Percentiles rank a stretch among this genome's conserved stretches.
Evolutionary conservation across 2,797 vertebrate species (phyloP).

Genomic region (Geotrypetes seraphini): DNA sequence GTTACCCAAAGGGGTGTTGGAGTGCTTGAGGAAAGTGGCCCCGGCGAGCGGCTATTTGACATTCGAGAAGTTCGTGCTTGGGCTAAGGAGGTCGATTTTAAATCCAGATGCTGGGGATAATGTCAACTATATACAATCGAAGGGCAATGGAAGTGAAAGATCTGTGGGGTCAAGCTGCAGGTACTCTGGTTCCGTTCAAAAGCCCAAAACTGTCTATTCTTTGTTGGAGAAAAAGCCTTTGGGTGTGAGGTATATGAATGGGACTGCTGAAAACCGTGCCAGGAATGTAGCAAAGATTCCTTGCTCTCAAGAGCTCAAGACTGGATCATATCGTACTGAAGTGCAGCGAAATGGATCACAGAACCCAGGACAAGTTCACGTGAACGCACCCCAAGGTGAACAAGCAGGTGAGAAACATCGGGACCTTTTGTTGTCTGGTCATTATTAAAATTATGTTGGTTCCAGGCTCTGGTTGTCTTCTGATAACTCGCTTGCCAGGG

Average conservation of each 20-base stretch:
- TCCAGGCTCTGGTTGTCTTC: no score
- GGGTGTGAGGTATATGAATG: constrained; percentile 2
- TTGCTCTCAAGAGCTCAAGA: no score
- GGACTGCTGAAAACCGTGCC: constrained; percentile 41
- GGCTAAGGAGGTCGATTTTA: constrained; percentile 74
- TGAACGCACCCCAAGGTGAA: no score
- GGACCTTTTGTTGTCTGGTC: no score
- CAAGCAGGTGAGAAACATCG: no score
- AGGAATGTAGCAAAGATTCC: constrained; percentile 23
- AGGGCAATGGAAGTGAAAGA: background rate
- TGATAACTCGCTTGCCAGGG: no score
- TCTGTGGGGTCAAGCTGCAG: no score
- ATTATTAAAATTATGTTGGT: no score
- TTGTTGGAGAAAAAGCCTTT: no score
- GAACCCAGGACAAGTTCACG: no score
- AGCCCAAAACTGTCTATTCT: no score
- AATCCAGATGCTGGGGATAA: constrained; percentile 49
- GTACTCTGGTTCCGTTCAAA: constrained; percentile 22
- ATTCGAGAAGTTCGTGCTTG: constrained; percentile 84
- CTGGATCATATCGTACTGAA: background rate
- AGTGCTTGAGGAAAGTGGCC: constrained; percentile 68
- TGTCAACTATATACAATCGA: no score
- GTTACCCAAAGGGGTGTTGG: constrained; percentile 73
- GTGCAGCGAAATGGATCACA: background rate
- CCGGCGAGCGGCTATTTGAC: constrained; percentile 81